Conservation (phyloP, 2,888 invertebrate species). For the Limnephilus marmoratus region DNA sequence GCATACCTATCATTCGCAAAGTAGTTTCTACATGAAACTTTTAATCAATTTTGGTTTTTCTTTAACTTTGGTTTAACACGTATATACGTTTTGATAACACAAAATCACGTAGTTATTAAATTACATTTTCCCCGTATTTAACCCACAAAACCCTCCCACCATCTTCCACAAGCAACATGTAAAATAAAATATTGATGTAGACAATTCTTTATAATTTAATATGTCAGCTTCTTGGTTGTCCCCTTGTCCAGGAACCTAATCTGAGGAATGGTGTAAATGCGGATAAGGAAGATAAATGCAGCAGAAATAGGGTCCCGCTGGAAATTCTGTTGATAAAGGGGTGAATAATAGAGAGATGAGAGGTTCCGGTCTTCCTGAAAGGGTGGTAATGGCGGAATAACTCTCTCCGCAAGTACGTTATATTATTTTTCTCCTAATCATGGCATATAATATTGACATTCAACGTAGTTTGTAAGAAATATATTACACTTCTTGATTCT, state of each 20-base stretch:
- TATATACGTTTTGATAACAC: not conserved
- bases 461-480: not conserved
- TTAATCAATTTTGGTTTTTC: no score
- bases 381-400: not conserved
- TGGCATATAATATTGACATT: not conserved
- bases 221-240: not conserved
- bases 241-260: not conserved
- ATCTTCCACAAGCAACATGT: not conserved
- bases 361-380: not conserved
- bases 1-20: no score
- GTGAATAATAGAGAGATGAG: not conserved
- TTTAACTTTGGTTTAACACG: not conserved
- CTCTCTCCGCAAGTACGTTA: not conserved
- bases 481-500: not conserved
- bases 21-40: no score
- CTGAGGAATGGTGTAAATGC: not conserved
- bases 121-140: not conserved
- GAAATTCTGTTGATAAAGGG: not conserved
- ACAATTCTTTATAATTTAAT: not conserved
- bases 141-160: not conserved
- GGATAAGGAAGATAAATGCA: not conserved
- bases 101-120: not conserved
- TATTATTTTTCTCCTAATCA: not conserved
- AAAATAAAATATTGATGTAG: not conserved
- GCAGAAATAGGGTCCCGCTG: not conserved